Conservation (phyloP, 2,797 vertebrate species). For the Lacerta agilis region DNA sequence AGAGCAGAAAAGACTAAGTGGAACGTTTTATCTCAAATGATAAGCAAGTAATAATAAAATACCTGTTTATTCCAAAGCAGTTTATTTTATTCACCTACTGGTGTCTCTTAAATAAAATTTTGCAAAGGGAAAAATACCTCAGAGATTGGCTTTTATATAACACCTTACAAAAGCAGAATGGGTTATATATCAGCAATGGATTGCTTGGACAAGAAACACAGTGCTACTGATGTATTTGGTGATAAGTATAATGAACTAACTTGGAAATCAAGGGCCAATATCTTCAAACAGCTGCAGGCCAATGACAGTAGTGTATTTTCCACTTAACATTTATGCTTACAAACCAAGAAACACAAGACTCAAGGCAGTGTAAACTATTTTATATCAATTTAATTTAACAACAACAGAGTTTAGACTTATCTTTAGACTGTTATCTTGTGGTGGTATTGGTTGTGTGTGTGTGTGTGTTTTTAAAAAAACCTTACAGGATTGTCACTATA, state of each 20-base stretch:
- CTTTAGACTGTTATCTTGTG: neutral
- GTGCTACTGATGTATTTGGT: neutral
- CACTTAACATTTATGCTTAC: neutral
- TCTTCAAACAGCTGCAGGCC: neutral
- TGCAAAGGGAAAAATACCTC: neutral
- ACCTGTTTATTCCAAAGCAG: conserved; percentile 22
- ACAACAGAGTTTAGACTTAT: neutral
- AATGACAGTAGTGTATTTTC: neutral
- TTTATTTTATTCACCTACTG: conserved; percentile 12
- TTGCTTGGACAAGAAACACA: conserved; percentile 8
- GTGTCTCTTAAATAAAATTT: conserved; percentile 8
- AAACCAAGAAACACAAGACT: neutral
- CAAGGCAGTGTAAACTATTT: neutral
- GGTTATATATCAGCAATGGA: neutral
- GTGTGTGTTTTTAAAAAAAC: neutral
- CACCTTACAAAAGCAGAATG: conserved; percentile 3
- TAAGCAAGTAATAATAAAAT: conserved; percentile 13
- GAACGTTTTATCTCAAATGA: neutral
- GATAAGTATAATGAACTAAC: neutral
- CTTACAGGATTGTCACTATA: neutral
- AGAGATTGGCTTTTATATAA: conserved; percentile 1
- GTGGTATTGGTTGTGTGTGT: neutral
- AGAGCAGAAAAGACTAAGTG: neutral
- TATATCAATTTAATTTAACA: neutral
- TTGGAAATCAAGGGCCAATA: conserved; percentile 10